phyloP scores from a whole-genome alignment of 2,888 invertebrate genomes.

The Cryptocheilus praepositus region DNA sequence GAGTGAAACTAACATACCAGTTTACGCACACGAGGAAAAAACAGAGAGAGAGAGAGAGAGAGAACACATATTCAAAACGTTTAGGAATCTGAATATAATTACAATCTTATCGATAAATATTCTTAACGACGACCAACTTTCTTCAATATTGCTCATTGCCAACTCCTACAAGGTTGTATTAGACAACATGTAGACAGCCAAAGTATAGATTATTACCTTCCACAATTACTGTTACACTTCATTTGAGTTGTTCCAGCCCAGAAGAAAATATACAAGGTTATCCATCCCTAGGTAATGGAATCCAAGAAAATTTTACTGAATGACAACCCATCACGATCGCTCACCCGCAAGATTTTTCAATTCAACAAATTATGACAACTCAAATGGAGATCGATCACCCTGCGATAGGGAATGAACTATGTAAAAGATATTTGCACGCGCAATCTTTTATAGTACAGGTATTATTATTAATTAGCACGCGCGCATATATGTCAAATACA shows the following conservation, averaged over 20 bases:
- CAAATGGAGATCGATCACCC: conserved; percentile 34
- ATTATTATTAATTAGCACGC: conserved; percentile 46
- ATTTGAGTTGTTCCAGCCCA: not conserved
- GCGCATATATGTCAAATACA: conserved; percentile 44
- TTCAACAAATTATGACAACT: conserved; percentile 9
- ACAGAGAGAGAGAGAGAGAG: too few species aligned
- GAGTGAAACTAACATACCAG: too few species aligned
- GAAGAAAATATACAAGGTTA: not conserved
- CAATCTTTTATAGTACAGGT: conserved; percentile 32
- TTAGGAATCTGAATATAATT: conserved; percentile 1
- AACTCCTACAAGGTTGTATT: not conserved
- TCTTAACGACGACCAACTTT: not conserved
- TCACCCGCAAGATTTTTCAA: not conserved
- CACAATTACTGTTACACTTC: conserved; percentile 3
- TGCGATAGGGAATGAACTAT: conserved; percentile 31
- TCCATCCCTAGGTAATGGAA: not conserved
- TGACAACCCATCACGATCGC: not conserved
- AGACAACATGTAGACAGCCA: not conserved
- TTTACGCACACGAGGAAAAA: too few species aligned
- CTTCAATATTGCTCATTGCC: conserved; percentile 2
- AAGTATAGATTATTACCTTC: conserved; percentile 3
- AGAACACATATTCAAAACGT: too few species aligned
- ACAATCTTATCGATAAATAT: not conserved
- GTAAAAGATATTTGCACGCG: conserved; percentile 34
- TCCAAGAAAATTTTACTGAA: not conserved